Percentiles rank a stretch among this genome's conserved stretches.
Conservation (phyloP, 2,797 vertebrate genomes). For the Aphelocoma californica region DNA sequence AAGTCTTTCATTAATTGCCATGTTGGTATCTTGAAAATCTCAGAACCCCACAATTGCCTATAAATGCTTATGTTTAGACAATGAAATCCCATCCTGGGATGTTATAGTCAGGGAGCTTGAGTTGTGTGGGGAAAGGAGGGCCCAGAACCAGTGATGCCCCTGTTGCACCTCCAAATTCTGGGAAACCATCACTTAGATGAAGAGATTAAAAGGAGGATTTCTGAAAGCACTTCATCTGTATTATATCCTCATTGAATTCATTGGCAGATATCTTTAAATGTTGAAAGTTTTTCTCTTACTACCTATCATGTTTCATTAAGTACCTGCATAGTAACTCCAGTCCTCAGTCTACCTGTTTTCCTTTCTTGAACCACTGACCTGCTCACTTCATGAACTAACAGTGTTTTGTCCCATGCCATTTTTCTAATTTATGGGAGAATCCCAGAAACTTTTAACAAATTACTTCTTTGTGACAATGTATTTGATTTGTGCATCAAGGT, state of each 20-base stretch:
- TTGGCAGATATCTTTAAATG: background rate
- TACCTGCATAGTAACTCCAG: background rate
- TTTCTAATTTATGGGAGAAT: background rate
- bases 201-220: background rate
- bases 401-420: background rate
- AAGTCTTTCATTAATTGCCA: background rate
- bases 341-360: background rate
- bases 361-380: background rate
- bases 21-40: background rate
- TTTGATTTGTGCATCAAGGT: background rate
- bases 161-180: background rate
- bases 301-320: background rate
- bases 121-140: background rate
- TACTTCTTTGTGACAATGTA: background rate
- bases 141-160: rapidly evolving
- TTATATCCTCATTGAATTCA: background rate
- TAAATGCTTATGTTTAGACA: background rate
- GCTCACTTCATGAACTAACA: background rate
- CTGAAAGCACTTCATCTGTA: background rate
- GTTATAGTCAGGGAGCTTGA: background rate
- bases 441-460: background rate
- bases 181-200: background rate
- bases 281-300: background rate
- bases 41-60: background rate
- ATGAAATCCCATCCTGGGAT: background rate